phyloP scores from a whole-genome alignment of 1,140 invertebrate species.

The Planococcus citri region DNA sequence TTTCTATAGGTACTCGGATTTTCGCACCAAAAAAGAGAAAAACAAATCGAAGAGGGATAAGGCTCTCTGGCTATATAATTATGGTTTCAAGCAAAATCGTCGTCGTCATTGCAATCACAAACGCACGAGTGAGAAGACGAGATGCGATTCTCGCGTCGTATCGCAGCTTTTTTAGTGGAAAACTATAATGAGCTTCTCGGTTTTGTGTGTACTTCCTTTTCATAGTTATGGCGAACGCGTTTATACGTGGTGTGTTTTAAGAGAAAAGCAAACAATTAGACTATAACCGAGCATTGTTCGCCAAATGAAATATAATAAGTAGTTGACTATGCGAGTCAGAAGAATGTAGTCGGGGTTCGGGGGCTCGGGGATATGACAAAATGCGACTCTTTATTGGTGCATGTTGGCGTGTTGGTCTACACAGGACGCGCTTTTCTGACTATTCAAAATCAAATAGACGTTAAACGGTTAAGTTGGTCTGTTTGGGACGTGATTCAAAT shows the following conservation, averaged over 20 bases:
- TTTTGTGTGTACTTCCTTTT: slow-evolving; percentile 1
- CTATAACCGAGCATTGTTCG: neutral
- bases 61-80: too few relatives aligned
- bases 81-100: too few relatives aligned
- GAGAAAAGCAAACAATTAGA: slow-evolving; percentile 14
- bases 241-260: neutral
- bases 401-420: slow-evolving; percentile 14
- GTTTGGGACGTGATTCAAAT: slow-evolving; percentile 19
- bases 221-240: slow-evolving; percentile 11
- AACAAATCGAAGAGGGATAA: too few relatives aligned
- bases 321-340: neutral
- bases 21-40: too few relatives aligned
- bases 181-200: neutral
- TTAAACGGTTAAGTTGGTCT: slow-evolving; percentile 15
- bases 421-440: slow-evolving; percentile 10
- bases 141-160: too few relatives aligned
- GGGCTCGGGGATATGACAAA: neutral
- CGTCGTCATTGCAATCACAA: too few relatives aligned
- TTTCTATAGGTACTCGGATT: too few relatives aligned
- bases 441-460: slow-evolving; percentile 17
- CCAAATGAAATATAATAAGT: slow-evolving; percentile 17
- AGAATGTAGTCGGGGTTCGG: neutral
- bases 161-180: neutral
- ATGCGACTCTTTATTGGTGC: slow-evolving; percentile 15
- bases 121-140: too few relatives aligned